Base-by-base conservation (phyloP, 2,888 invertebrate genomes). In the Tribolium freemani region DNA sequence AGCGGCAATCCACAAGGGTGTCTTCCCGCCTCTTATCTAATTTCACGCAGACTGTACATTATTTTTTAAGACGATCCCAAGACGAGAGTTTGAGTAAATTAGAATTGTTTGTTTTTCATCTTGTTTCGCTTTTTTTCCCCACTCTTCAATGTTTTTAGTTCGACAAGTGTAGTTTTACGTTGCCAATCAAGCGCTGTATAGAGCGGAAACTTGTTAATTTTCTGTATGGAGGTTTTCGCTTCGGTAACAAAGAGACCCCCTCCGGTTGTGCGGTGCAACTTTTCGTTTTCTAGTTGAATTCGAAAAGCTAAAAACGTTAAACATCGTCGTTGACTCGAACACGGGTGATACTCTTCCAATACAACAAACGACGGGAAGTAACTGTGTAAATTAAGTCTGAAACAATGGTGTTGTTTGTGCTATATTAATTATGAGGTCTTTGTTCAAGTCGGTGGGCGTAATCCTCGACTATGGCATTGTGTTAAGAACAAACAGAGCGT, bases 391-490 rank as follows among this genome's bases (percentile, higher is more conserved):
- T 71, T 71, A 71, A 71, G 71, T 57, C 71, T 13, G 58, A 21
- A 64, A 71, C 71, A 71, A 71, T 67, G 67, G 71, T 64, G 64
- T 57, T 57, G 71, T 71, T 71, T 71, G 58, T 50, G 58, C 57
- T 16, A 71, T 71, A 71, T 71, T 71, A 71, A 71, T 71, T 71
- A 67, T 67, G 67, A 60, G 67, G 66, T 66, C 71, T 71, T 71
- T 71, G 71, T 71, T 66, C 58, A 46, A 60, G 67, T 60, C 30
- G 71, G 67, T 71, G 71, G 71, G 71, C 71, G 71, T 71, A 71
- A 71, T 66, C 67, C 71, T 56, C 51, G 44, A 26, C 58, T 66
- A 44, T 45, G 51, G 64, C 50, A 71, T 71, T 71, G 71, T 71
- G 60, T 46, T 67, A 48, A 58, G 67, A 51, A 58, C 71, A 58